Conservation (phyloP, 2,888 invertebrate species). For the Agriopis marginaria region DNA sequence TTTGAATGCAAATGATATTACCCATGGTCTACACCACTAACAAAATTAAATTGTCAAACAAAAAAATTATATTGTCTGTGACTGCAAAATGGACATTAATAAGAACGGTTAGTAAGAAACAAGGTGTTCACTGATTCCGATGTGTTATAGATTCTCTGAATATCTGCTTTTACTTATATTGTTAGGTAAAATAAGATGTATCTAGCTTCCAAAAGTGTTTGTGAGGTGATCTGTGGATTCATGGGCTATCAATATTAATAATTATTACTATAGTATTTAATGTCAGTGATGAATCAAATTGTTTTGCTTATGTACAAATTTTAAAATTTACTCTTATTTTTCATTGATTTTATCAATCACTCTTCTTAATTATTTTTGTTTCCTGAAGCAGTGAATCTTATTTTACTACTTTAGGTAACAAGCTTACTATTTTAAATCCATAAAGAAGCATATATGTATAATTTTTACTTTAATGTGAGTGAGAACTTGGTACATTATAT, state of each 20-base stretch:
- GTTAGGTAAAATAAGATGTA: constrained; percentile 59
- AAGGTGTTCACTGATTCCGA: constrained; percentile 42
- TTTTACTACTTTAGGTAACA: no score
- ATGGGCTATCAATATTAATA: constrained; percentile 62
- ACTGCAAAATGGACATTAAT: constrained; percentile 52
- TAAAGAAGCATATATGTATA: no score
- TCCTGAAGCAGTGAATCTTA: no score
- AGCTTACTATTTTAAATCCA: no score
- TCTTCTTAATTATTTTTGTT: no score
- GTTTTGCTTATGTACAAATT: constrained; percentile 16
- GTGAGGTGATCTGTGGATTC: constrained; percentile 57
- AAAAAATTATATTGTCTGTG: constrained; percentile 55
- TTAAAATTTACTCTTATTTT: not conserved
- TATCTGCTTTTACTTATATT: constrained; percentile 45
- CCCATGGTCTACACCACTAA: not conserved
- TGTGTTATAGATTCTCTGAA: constrained; percentile 36
- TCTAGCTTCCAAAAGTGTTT: constrained; percentile 64
- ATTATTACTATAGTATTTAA: constrained; percentile 42
- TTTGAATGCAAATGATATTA: not conserved
- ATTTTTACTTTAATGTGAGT: no score
- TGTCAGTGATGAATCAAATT: constrained; percentile 39
- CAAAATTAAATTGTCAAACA: constrained; percentile 16
- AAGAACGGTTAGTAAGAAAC: constrained; percentile 35
- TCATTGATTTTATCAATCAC: not conserved
- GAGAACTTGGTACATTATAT: no score